Evolutionary conservation across 2,888 invertebrate genomes (phyloP).

Genomic region (Mimachlamys varia): DNA sequence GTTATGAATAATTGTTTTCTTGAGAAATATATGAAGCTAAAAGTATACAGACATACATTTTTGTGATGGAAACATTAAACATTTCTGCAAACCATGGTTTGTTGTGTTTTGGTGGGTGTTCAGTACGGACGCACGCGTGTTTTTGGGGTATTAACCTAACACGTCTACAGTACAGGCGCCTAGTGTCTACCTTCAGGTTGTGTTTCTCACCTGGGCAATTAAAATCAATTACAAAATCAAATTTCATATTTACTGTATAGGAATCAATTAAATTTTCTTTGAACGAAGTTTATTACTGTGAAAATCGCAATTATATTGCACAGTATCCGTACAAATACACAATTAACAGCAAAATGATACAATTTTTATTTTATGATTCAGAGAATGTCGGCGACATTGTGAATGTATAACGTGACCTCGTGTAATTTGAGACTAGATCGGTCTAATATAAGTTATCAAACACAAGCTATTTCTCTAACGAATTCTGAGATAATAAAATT

Average conservation of each 20-base stretch:
- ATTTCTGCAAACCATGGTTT: too few species aligned
- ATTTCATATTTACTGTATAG: background rate
- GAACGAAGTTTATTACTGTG: background rate
- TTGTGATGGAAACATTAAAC: too few species aligned
- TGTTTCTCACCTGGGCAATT: background rate
- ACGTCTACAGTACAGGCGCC: background rate
- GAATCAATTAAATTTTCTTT: conserved; percentile 5
- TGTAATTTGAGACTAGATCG: too few species aligned
- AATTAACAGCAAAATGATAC: background rate
- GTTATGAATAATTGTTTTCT: background rate
- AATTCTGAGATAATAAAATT: too few species aligned
- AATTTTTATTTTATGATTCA: background rate
- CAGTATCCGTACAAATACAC: background rate
- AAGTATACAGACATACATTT: background rate
- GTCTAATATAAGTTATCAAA: too few species aligned
- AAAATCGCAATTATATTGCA: background rate
- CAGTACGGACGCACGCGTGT: background rate
- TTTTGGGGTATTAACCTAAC: background rate
- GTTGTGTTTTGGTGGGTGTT: background rate
- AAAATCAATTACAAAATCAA: background rate
- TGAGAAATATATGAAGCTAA: background rate
- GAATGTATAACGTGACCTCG: too few species aligned
- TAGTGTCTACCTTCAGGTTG: background rate
- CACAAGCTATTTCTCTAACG: too few species aligned
- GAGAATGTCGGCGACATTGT: background rate